Evolutionary conservation across 2,888 invertebrate genomes (phyloP), one percentile per base, ranked within the genome.

Genomic region (Drymonia ruficornis): DNA sequence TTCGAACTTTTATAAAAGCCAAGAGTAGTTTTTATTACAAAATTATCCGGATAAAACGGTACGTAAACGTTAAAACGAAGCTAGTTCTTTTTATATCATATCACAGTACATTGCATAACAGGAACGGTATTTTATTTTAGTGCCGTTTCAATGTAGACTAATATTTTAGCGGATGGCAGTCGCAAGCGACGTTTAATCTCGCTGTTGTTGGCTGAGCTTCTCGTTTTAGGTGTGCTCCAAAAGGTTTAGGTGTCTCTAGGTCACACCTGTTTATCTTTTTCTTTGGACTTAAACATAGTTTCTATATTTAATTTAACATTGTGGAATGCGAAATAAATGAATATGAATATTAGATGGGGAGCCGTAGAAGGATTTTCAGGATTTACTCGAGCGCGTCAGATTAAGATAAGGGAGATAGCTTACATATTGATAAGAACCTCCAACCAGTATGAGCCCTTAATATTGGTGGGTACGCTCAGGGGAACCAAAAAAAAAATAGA

Each of bases 131-230:
- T 78, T 83, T 80, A 83, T 80, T 77, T 78, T 67, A 78, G 73
- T 76, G 72, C 63, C 74, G 72, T 75, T 81, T 76, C 74, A 79
- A 78, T 79, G 74, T 80, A 74, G 78, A 78, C 74, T 75, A 80
- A 85, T 85, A 84, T 82, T 82, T 84, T 80, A 81, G 74, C 67
- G 72, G 72, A 72, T 79, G 80, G 71, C 77, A 78, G 77, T 74
- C 72, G 76, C 81, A 78, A 74, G 70, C 76, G 70, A 67, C 72
- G 69, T 81, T 85, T 87, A 84, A 86, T 87, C 83, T 86, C 74
- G 69, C 68, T 68, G 63, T 63, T 73, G 75, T 31, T 29, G 74
- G 71, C 70, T 74, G 73, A 73, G 68, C 70, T 72, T 82, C 76
- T 76, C 68, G 81, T 83, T 83, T 82, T 83, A 23, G 28, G 43